Percentiles rank a stretch among this genome's conserved stretches.
Conservation (phyloP, 2,113 vertebrate species). For the Hemiscyllium ocellatum region DNA sequence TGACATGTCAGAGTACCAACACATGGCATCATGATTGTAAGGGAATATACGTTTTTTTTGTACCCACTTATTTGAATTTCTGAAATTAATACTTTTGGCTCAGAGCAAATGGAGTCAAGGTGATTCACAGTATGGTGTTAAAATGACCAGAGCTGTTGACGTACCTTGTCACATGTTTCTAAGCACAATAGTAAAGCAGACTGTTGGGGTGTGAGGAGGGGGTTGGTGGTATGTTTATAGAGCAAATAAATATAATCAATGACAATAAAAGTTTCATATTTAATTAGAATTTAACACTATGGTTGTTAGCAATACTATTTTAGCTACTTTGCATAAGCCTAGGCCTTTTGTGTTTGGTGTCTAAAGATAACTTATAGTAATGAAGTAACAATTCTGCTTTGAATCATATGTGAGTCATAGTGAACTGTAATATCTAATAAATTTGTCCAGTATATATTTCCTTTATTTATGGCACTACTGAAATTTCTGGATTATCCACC, state of each 20-base stretch:
- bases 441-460: background rate
- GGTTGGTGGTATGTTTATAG: background rate
- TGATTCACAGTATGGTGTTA: background rate
- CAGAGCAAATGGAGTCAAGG: background rate
- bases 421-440: background rate
- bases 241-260: background rate
- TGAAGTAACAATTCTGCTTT: background rate
- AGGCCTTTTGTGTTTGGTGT: background rate
- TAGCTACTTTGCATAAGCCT: background rate
- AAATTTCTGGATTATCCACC: background rate
- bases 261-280: background rate
- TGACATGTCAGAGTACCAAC: background rate
- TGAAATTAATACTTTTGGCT: background rate
- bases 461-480: background rate
- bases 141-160: background rate
- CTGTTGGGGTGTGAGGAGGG: background rate
- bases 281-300: background rate
- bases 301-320: background rate
- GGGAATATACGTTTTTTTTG: background rate
- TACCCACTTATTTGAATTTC: background rate
- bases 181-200: background rate
- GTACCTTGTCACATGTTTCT: no score
- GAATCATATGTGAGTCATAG: background rate
- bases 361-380: background rate
- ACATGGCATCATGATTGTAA: background rate